These are phyloP conservation scores for Rhagologus leucostigma DNA, from an alignment of 2,113 vertebrate genomes.

Conservation along the genomic window DNA sequence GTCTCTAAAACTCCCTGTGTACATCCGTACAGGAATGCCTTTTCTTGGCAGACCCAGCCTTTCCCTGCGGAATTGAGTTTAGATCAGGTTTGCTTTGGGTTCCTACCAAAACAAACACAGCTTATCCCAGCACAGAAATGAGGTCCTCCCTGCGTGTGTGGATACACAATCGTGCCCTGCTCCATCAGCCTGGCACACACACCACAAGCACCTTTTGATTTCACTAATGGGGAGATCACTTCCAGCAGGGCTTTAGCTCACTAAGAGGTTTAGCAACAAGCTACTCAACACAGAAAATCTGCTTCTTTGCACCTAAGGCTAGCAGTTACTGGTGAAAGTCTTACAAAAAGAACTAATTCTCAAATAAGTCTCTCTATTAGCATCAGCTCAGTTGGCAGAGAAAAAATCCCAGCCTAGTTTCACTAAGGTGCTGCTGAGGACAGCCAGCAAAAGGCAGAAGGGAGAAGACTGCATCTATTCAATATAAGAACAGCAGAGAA, in stretches of 20 bases:
- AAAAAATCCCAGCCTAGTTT: neutral
- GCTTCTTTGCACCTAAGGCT: neutral
- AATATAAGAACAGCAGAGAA: neutral
- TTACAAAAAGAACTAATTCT: neutral
- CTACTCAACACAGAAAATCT: neutral
- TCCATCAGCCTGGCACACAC: neutral
- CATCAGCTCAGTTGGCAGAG: neutral
- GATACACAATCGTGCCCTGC: fast-evolving
- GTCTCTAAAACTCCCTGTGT: neutral
- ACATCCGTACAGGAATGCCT: neutral
- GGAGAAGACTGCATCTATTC: neutral
- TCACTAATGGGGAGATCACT: neutral
- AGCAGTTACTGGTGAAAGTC: neutral
- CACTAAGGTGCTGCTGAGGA: neutral
- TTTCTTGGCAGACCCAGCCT: neutral
- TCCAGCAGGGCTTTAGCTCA: neutral
- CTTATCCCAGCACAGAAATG: neutral
- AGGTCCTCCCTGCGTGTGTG: fast-evolving
- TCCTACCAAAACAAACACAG: neutral
- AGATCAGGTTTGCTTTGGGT: neutral
- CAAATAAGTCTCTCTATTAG: neutral
- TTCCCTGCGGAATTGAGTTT: neutral
- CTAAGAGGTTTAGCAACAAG: neutral
- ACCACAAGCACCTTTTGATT: fast-evolving
- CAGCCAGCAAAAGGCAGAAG: neutral